Evolutionary conservation across 2,888 invertebrate species (phyloP).

Genomic region (Athalia cordata): DNA sequence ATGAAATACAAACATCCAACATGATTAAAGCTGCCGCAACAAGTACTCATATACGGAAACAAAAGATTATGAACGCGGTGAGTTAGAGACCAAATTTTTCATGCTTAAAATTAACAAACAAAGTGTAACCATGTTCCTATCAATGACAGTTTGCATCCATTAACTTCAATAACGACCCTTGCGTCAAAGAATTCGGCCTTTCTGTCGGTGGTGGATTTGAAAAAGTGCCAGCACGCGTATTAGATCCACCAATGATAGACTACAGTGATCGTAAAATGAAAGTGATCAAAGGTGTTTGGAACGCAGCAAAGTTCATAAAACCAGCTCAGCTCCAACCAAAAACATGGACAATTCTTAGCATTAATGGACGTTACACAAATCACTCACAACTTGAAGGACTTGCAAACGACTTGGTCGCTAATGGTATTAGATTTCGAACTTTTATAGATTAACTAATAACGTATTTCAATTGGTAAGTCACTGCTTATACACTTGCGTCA

Average conservation of each 20-base stretch:
- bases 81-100: constrained; percentile 58
- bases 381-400: constrained; percentile 60
- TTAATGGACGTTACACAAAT: constrained; percentile 59
- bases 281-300: constrained; percentile 74
- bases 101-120: too few species aligned
- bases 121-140: constrained; percentile 47
- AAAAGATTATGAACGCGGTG: constrained; percentile 86
- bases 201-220: constrained; percentile 85
- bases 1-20: constrained; percentile 86
- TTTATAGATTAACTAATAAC: not conserved
- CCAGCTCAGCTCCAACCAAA: constrained; percentile 54
- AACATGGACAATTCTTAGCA: constrained; percentile 75
- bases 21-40: constrained; percentile 94
- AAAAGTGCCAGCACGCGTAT: constrained; percentile 84
- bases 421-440: constrained; percentile 60
- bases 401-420: constrained; percentile 45
- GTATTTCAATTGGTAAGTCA: constrained; percentile 51
- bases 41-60: constrained; percentile 83
- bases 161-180: constrained; percentile 72
- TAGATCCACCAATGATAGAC: constrained; percentile 84
- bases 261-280: constrained; percentile 73
- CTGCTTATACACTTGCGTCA: not conserved
- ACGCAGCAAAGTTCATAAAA: constrained; percentile 68
- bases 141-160: constrained; percentile 61
- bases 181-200: constrained; percentile 88